These are phyloP conservation scores for Caenorhabditis latens DNA, from an alignment of 1,140 invertebrate species.

Conservation along the genomic window DNA sequence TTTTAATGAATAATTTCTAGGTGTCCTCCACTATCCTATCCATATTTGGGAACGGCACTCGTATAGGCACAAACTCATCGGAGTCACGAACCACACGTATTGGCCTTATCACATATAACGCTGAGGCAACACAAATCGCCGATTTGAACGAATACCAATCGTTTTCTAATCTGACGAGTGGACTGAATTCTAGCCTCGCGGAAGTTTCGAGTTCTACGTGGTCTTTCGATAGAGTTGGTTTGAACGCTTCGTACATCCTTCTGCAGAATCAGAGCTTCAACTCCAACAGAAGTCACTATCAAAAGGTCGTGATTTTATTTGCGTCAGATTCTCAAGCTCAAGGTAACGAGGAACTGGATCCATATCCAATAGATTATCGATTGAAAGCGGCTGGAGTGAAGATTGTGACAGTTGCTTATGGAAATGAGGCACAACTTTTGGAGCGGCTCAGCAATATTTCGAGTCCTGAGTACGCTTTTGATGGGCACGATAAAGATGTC, in stretches of 20 bases:
- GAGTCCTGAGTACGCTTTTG: not conserved
- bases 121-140: not conserved
- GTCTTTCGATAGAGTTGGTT: not conserved
- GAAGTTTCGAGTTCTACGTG: too few relatives aligned
- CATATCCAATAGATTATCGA: not conserved
- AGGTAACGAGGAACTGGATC: not conserved
- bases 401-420: not conserved
- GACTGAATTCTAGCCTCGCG: too few relatives aligned
- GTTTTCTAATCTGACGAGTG: too few relatives aligned
- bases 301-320: not conserved
- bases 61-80: not conserved
- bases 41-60: not conserved
- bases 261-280: not conserved
- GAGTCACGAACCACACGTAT: not conserved
- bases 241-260: not conserved
- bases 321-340: not conserved
- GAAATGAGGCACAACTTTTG: not conserved
- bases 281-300: not conserved
- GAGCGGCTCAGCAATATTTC: not conserved
- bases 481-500: not conserved
- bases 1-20: not conserved
- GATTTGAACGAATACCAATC: not conserved
- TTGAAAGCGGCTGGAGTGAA: not conserved
- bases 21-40: not conserved
- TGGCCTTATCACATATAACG: not conserved